Evolutionary conservation across 2,888 invertebrate species (phyloP).

Genomic region (Mythimna loreyi): DNA sequence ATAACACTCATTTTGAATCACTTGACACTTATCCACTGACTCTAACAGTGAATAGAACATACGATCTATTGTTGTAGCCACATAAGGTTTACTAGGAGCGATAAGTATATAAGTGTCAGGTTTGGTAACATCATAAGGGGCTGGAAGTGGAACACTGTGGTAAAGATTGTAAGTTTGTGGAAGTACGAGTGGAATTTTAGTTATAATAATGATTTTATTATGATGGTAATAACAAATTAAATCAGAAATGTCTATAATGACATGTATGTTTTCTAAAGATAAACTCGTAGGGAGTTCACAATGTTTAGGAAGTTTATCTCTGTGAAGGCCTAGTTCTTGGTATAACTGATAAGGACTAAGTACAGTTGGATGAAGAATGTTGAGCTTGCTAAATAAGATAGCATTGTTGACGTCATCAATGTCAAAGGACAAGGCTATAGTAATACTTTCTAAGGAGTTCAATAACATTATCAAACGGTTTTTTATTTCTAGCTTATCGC

Average conservation of each 20-base stretch:
- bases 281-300: conserved; percentile 6
- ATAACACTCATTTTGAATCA: conserved; percentile 9
- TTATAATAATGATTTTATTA: no score
- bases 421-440: conserved; percentile 17
- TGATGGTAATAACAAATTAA: no score
- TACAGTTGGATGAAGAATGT: background rate
- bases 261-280: conserved; percentile 9
- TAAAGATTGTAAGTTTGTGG: no score
- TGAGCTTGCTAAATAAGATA: conserved; percentile 11
- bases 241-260: background rate
- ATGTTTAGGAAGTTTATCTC: background rate
- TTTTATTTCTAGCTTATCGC: no score
- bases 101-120: no score
- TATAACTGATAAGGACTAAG: no score
- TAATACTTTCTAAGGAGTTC: conserved; percentile 2
- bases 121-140: no score
- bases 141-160: no score
- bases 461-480: no score
- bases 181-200: no score
- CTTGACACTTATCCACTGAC: conserved; percentile 4
- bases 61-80: background rate
- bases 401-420: conserved; percentile 14
- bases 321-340: no score
- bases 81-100: conserved; percentile 8
- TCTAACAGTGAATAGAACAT: background rate